phyloP scores from a whole-genome alignment of 2,113 vertebrate genomes.

The Stigmatopora nigra region DNA sequence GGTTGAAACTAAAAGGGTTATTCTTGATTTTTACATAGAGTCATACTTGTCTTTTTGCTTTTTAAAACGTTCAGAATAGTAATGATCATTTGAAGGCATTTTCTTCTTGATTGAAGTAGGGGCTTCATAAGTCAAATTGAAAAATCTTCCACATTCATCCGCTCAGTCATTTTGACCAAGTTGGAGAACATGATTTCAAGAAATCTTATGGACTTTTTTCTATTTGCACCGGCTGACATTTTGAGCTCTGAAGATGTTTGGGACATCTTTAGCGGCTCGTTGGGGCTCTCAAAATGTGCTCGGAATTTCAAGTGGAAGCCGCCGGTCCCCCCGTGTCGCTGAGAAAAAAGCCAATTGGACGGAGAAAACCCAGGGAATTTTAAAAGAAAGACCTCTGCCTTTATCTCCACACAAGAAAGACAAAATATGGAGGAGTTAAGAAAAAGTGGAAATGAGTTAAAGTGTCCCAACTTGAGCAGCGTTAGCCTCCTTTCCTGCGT shows the following conservation, averaged over 20 bases:
- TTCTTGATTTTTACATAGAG: no score
- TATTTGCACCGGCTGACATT: background rate
- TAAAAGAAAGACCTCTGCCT: constrained; percentile 19
- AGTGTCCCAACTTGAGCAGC: constrained; percentile 27
- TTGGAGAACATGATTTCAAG: no score
- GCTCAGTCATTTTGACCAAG: no score
- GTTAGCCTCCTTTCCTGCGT: constrained; percentile 18
- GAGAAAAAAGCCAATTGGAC: constrained; percentile 30
- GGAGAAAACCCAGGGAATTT: constrained; percentile 28
- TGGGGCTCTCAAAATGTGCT: background rate
- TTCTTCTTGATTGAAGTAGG: no score
- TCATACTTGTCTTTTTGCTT: no score
- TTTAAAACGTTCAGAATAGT: no score
- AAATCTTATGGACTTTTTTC: no score
- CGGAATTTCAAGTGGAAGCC: constrained; percentile 27
- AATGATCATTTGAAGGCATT: no score
- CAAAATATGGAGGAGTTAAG: background rate
- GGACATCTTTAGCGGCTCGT: background rate
- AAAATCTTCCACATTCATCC: no score
- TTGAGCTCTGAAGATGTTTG: background rate
- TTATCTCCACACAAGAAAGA: constrained; percentile 24
- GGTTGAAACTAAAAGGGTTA: no score
- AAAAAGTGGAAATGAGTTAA: constrained; percentile 36
- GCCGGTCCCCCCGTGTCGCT: constrained; percentile 23
- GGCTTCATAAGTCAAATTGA: no score